Conservation (phyloP, 2,888 invertebrate species). For the Stenodema calcarata region DNA sequence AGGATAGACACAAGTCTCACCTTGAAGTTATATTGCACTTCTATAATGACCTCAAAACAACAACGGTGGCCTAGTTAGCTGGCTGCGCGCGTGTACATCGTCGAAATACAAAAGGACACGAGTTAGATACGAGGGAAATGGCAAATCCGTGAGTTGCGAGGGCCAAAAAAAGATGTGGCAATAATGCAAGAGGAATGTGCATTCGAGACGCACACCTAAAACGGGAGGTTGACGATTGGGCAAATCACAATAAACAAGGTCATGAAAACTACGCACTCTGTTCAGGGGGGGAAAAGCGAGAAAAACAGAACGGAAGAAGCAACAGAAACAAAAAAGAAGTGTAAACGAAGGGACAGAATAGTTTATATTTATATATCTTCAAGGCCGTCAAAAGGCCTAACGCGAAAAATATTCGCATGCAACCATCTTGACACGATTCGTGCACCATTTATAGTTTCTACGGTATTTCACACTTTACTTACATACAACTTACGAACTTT, state of each 20-base stretch:
- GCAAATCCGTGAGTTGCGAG: neutral
- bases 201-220: constrained; percentile 45
- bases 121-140: neutral
- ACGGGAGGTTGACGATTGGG: neutral
- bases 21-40: constrained; percentile 52
- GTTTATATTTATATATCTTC: constrained; percentile 54
- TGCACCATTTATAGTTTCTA: constrained; percentile 55
- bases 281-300: neutral
- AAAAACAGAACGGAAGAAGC: constrained; percentile 24
- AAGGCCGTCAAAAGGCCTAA: constrained; percentile 58
- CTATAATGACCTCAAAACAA: constrained; percentile 43
- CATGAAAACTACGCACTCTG: neutral
- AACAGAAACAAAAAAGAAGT: constrained; percentile 37
- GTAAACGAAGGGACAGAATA: constrained; percentile 28
- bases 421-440: constrained; percentile 61
- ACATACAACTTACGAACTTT: constrained; percentile 58
- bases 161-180: constrained; percentile 9
- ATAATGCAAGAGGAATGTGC: constrained; percentile 45
- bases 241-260: constrained; percentile 29
- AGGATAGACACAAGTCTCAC: constrained; percentile 46
- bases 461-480: constrained; percentile 44
- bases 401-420: constrained; percentile 60
- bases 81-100: neutral
- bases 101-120: neutral
- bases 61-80: constrained; percentile 29